Base-by-base conservation (phyloP, 2,888 invertebrate species). In the Clostera curtula region DNA sequence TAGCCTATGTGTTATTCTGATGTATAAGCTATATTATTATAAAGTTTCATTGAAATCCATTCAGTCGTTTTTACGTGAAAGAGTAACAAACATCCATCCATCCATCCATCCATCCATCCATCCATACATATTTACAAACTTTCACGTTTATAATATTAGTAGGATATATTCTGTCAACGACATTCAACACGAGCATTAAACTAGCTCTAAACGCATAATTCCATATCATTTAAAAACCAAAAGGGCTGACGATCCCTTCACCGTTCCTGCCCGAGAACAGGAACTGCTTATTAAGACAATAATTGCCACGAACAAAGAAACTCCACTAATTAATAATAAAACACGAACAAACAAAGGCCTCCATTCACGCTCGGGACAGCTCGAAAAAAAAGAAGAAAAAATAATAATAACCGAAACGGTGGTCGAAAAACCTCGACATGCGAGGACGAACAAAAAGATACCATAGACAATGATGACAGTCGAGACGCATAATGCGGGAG, bases 211-310 rank as follows among this genome's bases (percentile, higher is more conserved):
- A 57, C 52, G 50, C 49, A 50, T 62, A 56, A 62, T 64, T 64
- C 54, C 44, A 52, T 58, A 43, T 55, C 49, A 59, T 65, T 72
- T 66, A 65, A 71, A 58, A 62, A 66, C 46, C 51, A 55, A 66
- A 66, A 64, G 64, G 64, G 61, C 68, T 70, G 65, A 73, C 73
- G 65, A 70, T 72, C 67, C 68, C 67, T 70, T 57, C 65, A 55
- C 65, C 66, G 56, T 66, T 63, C 66, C 67, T 62, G 73, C 69
- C 72, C 69, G 71, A 66, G 58, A 72, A 69, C 75, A 76, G 82
- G 82, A 80, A 82, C 82, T 75, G 75, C 82, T 82, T 82, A 83
- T 82, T 83, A 82, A 77, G 77, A 82, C 79, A 79, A 83, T 83
- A 82, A 83, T 83, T 83, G 69, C 83, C 82, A 79, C 71, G 74